A percentile compares a stretch with the other conserved stretches of the same genome.
These are phyloP conservation scores for Trichopria drosophilae DNA, from an alignment of 2,888 invertebrate genomes.

Conservation along the genomic window DNA sequence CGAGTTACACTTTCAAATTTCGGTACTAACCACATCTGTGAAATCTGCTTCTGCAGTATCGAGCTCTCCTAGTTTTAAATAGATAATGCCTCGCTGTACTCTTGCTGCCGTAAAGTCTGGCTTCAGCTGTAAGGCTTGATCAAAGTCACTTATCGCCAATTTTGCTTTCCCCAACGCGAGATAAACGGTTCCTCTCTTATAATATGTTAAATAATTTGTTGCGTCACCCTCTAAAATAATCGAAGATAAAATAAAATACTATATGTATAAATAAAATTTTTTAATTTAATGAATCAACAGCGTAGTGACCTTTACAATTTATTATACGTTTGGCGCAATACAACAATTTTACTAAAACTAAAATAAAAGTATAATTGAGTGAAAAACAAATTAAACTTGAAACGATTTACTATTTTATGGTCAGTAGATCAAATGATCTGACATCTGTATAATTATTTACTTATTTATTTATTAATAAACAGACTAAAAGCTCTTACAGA, in stretches of 20 bases:
- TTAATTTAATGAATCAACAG: no score
- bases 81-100: slow-evolving; percentile 81
- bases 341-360: no score
- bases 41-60: slow-evolving; percentile 82
- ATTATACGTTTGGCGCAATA: no score
- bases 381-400: no score
- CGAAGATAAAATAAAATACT: slow-evolving; percentile 3
- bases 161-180: slow-evolving; percentile 94
- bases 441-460: no score
- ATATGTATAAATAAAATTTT: no score
- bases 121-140: slow-evolving; percentile 88
- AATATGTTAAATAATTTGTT: slow-evolving; percentile 92
- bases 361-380: no score
- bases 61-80: slow-evolving; percentile 86
- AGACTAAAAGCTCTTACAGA: no score
- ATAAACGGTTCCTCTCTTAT: slow-evolving; percentile 93
- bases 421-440: no score
- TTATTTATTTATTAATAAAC: no score
- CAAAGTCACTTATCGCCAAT: slow-evolving; percentile 91
- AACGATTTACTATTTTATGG: no score
- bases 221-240: slow-evolving; percentile 85
- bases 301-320: no score
- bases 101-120: slow-evolving; percentile 91
- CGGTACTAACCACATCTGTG: slow-evolving; percentile 74
- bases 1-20: slow-evolving; percentile 3